phyloP scores from a whole-genome alignment of 2,888 invertebrate species.

The Sarcophaga caerulescens region DNA sequence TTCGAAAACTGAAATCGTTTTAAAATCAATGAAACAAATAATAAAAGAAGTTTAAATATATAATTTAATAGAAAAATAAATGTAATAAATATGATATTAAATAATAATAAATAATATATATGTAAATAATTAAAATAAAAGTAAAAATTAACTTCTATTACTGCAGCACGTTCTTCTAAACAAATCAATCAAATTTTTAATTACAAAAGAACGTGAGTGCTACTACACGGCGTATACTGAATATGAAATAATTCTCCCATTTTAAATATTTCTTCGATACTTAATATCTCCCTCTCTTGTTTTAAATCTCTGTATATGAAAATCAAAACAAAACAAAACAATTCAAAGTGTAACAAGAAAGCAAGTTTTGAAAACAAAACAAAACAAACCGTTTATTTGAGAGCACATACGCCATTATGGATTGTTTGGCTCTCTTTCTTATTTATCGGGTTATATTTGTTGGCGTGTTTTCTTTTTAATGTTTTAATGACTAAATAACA shows the following conservation, averaged over 20 bases:
- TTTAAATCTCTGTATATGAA: background rate
- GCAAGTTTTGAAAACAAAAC: background rate
- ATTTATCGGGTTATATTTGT: background rate
- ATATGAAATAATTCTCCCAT: slow-evolving; percentile 33
- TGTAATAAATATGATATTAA: too few species aligned
- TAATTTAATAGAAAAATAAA: too few species aligned
- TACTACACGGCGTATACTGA: slow-evolving; percentile 47
- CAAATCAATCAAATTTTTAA: slow-evolving; percentile 53
- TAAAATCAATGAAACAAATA: slow-evolving; percentile 4
- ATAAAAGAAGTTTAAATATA: background rate
- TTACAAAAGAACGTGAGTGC: slow-evolving; percentile 9
- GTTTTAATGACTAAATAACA: background rate
- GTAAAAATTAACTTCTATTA: too few species aligned
- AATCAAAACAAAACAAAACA: background rate
- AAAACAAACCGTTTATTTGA: slow-evolving; percentile 19
- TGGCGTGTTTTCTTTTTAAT: too few species aligned
- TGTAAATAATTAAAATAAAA: too few species aligned
- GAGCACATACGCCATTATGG: background rate
- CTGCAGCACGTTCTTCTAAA: background rate
- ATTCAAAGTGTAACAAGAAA: background rate
- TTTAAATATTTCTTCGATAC: slow-evolving; percentile 9
- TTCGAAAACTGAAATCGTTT: background rate
- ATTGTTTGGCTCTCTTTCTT: background rate
- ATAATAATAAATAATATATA: too few species aligned
- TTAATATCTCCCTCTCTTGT: background rate